Base-by-base conservation (phyloP, 2,797 vertebrate species). In the Pangasius krempfi region DNA sequence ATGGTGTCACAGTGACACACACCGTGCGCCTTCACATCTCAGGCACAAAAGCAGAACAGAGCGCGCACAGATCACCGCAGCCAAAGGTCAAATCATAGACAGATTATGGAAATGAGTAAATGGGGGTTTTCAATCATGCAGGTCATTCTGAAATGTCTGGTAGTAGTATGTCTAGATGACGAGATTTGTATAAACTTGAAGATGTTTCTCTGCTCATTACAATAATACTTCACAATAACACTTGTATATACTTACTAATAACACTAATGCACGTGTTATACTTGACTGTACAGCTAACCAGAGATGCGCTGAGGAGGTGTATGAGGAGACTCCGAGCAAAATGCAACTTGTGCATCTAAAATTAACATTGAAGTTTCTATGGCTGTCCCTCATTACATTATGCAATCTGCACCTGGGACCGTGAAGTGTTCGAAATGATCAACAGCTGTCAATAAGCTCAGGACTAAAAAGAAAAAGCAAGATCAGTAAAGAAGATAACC, bases 1-100 rank as follows among this genome's bases (percentile, higher is more conserved):
- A 93, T 92, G 92, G 86, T 84, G 89, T 81, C 86, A 56, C 82
- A 81, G 40, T 90, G 88, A 90, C 88, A 88, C 60, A 78, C 85
- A 88, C 86, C 44, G 68, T 87, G 79, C 60, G 75, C 90, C 90
- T 92, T 92, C 91, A 68, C 83, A 89, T 86, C 76, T 89, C 52
- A 16, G 85, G 70, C 70, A 90, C 90, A 91, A 91, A 85, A 85
- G 79, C 87, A 73, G 86, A 58, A 80, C 84, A 90, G 47, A 89
- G 68, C 82, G 44, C 20, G 47, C 86, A 79, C 80, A 76, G 60
- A 87, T 80, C 68, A 54, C 56, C 14, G 14, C 68, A 66, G 30
- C 78, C 79, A 82, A 75, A 75, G 40, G 16, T 85, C 84, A 88
- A 76, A 44, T 86, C n/a, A 89, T 47, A 89, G 72, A 89, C 25